phyloP scores from a whole-genome alignment of 2,113 vertebrate species.

The Manacus vitellinus region DNA sequence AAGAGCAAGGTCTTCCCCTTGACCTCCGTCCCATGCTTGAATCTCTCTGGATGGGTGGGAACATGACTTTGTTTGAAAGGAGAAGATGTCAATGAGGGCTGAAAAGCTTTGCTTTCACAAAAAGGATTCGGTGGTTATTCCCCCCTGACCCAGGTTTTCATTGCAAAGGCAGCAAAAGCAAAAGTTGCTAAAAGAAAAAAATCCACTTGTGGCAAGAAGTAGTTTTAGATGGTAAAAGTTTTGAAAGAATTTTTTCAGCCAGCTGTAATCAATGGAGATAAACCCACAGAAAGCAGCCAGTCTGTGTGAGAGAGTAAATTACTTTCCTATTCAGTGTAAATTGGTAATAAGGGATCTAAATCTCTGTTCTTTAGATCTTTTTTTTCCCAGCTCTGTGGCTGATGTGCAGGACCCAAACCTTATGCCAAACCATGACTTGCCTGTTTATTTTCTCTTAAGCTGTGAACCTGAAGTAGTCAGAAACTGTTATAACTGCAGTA shows the following conservation, averaged over 20 bases:
- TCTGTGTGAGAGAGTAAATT: neutral
- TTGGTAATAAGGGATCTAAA: neutral
- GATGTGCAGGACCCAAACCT: neutral
- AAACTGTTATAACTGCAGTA: neutral
- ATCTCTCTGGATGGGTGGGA: neutral
- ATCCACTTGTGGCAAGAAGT: neutral
- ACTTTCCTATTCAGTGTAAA: neutral
- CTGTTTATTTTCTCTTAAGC: neutral
- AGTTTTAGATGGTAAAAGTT: neutral
- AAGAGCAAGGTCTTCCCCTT: constrained; percentile 22
- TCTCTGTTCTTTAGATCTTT: neutral
- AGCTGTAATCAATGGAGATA: neutral
- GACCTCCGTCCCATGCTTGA: neutral
- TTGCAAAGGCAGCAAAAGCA: neutral
- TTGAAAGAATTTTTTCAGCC: neutral
- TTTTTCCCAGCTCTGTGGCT: neutral
- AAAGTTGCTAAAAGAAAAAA: neutral
- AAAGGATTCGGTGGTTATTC: neutral
- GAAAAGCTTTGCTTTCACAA: neutral
- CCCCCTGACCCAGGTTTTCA: neutral
- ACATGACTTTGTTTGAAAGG: neutral
- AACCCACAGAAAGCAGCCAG: neutral
- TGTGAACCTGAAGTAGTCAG: neutral
- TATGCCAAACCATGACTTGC: neutral
- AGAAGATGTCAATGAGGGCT: neutral